Percentiles rank a stretch among this genome's conserved stretches.
Evolutionary conservation across 2,888 invertebrate genomes (phyloP).

Genomic region (Thumatha senex): DNA sequence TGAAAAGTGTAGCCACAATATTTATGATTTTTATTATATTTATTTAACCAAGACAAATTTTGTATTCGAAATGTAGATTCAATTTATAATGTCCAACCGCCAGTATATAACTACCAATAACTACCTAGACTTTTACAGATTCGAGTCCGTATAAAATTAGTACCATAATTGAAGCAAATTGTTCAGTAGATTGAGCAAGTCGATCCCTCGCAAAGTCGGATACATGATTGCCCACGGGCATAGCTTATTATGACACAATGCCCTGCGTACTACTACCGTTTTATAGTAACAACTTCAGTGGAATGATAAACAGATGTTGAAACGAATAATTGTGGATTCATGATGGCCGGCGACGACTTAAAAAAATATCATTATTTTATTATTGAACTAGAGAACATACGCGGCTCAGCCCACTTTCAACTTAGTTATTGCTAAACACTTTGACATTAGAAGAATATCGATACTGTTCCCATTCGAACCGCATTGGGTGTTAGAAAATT

Average conservation of each 20-base stretch:
- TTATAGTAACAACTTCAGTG: conserved; percentile 37
- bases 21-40: too few relatives aligned
- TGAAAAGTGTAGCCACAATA: too few relatives aligned
- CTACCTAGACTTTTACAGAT: conserved; percentile 3
- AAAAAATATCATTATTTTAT: background rate
- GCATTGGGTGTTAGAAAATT: too few relatives aligned
- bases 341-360: conserved; percentile 27
- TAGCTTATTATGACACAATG: conserved; percentile 50
- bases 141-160: conserved; percentile 17
- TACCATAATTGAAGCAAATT: conserved; percentile 30
- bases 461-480: too few relatives aligned
- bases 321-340: conserved; percentile 45
- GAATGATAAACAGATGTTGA: conserved; percentile 53
- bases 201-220: conserved; percentile 44
- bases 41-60: background rate
- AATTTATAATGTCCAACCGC: background rate
- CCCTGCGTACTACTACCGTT: conserved; percentile 41
- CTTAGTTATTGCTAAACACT: too few relatives aligned
- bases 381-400: too few relatives aligned
- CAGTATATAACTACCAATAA: background rate
- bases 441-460: too few relatives aligned
- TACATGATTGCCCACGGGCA: conserved; percentile 43
- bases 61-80: background rate
- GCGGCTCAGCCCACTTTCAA: background rate
- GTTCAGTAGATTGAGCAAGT: conserved; percentile 21